These are phyloP conservation scores for Tyria jacobaeae DNA, from an alignment of 2,888 invertebrate species.

Conservation along the genomic window DNA sequence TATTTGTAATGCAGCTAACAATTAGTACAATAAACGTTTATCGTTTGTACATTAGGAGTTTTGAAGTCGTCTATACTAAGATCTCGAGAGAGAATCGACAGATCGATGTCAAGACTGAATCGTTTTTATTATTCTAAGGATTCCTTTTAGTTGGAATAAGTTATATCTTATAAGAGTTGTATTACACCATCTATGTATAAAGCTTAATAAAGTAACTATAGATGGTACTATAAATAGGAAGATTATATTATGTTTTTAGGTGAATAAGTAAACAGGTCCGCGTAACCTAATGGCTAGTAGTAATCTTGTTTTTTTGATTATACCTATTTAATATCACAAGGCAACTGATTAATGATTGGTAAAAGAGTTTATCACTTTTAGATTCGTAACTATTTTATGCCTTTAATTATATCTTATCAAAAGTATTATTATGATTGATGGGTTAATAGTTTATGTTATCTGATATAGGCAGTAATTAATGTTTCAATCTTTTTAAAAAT, in stretches of 20 bases:
- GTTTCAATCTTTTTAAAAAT: not conserved
- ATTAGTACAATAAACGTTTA: constrained; percentile 5
- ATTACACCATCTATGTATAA: not conserved
- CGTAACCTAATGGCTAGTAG: not conserved
- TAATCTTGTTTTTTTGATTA: not conserved
- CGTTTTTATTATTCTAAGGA: not conserved
- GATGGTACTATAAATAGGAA: not conserved
- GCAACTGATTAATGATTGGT: constrained; percentile 10
- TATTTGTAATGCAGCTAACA: constrained; percentile 16
- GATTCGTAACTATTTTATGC: constrained; percentile 12
- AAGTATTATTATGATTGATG: constrained; percentile 21
- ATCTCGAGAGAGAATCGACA: no score
- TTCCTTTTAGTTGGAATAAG: no score
- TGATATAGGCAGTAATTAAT: constrained; percentile 6
- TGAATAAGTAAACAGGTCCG: not conserved
- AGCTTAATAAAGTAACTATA: not conserved
- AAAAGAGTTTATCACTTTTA: constrained; percentile 5
- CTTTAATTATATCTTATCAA: constrained; percentile 20
- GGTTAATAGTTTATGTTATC: constrained; percentile 25
- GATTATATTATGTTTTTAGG: not conserved
- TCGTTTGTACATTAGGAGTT: not conserved
- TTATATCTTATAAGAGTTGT: not conserved
- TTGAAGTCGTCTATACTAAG: not conserved
- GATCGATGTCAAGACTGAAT: not conserved
- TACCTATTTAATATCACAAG: constrained; percentile 9